These are phyloP conservation scores for Aricia artaxerxes DNA, from an alignment of 2,888 invertebrate species.

Conservation along the genomic window DNA sequence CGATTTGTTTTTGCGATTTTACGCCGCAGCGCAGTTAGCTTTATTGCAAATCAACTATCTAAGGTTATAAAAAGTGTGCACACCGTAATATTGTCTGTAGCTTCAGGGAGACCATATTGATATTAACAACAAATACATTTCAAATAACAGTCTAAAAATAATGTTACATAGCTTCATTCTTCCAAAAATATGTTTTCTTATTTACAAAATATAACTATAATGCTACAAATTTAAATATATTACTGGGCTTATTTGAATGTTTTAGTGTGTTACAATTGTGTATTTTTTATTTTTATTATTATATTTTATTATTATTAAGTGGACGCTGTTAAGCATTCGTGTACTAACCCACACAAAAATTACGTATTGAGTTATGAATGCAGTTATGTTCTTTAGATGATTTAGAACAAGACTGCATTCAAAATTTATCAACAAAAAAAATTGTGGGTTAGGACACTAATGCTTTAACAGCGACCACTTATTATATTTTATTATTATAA, in stretches of 20 bases:
- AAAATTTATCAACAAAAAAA: too few species aligned
- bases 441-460: too few species aligned
- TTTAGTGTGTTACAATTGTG: conserved; percentile 34
- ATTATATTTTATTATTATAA: not conserved
- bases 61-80: not conserved
- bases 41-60: conserved; percentile 1
- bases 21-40: not conserved
- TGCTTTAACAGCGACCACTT: too few species aligned
- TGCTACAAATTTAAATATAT: conserved; percentile 28
- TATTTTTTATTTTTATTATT: not conserved
- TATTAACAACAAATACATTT: conserved; percentile 54
- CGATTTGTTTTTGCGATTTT: too few species aligned
- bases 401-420: too few species aligned
- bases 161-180: conserved; percentile 60
- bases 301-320: too few species aligned
- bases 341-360: too few species aligned
- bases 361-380: too few species aligned
- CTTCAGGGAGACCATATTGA: conserved; percentile 31
- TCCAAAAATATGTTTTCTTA: conserved; percentile 73
- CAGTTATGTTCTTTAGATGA: too few species aligned
- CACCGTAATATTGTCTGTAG: not conserved
- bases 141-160: conserved; percentile 78
- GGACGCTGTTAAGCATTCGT: too few species aligned
- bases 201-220: conserved; percentile 53
- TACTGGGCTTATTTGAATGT: conserved; percentile 39